Percentiles rank a stretch among this genome's conserved stretches.
Conservation (phyloP, 2,888 invertebrate species). For the Liopterus haemorrhoidalis region DNA sequence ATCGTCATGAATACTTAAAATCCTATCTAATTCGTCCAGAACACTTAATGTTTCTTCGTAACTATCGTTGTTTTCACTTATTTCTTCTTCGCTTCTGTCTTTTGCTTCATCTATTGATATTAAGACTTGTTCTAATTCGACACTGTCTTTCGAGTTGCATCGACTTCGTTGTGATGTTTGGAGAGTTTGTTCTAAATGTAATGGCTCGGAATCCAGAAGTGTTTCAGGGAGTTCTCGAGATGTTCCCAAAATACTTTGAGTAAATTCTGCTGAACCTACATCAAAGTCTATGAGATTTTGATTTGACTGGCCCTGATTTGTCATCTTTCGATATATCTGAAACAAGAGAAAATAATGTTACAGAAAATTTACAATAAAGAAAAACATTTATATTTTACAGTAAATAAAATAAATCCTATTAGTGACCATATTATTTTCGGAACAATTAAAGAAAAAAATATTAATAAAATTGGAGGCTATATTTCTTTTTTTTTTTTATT, state of each 20-base stretch:
- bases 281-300: conserved; percentile 42
- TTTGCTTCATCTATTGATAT: conserved; percentile 40
- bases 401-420: too few species aligned
- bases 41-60: conserved; percentile 2
- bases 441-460: too few species aligned
- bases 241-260: conserved; percentile 26
- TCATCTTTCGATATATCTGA: too few species aligned
- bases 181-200: conserved; percentile 40
- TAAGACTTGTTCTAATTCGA: conserved; percentile 43
- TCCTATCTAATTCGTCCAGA: conserved; percentile 18
- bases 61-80: neutral
- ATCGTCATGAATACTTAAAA: conserved; percentile 10
- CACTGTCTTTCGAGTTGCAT: conserved; percentile 22
- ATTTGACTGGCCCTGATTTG: too few species aligned
- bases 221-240: conserved; percentile 33
- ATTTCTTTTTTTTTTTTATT: too few species aligned
- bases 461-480: too few species aligned
- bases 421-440: too few species aligned
- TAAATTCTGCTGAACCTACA: conserved; percentile 39
- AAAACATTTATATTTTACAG: too few species aligned
- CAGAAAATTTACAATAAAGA: neutral
- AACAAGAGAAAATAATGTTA: neutral
- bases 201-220: conserved; percentile 42
- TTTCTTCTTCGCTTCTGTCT: neutral
- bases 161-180: conserved; percentile 32